Base-by-base conservation (phyloP, 2,797 vertebrate genomes). In the Rhinichthys osculus region DNA sequence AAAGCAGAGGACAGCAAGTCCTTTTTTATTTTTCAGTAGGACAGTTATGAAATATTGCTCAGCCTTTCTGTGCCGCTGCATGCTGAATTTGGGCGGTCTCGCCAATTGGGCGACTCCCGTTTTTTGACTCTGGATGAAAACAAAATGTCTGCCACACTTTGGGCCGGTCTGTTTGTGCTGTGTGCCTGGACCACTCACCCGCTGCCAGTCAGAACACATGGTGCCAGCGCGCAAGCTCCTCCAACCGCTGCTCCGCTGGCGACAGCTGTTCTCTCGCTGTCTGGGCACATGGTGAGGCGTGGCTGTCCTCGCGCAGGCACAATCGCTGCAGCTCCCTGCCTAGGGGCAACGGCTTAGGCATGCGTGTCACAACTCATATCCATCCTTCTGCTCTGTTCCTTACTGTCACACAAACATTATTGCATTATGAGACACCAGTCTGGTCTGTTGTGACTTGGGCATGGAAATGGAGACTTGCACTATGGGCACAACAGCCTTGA, bases 261-360 rank as follows among this genome's bases (percentile, higher is more conserved):
- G 86, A 92, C 87, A 89, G 86, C 87, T 90, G 87, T 90, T 89
- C 89, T 85, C 87, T 87, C 5, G 54, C 82, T 85, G 82, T 82
- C 72, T 81, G 81, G 72, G 86, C 86, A 78, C 81, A 87, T 77
- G 82, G 83, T 7, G 64, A 84, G 83, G 82, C 82, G 62, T 76
- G 81, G 86, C 79, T 78, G 74, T 27, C 57, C 72, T 80, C 21
- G 30, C 42, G 80, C 76, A 84, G 64, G 73, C 81, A 86, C 82
- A 81, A 66, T 83, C 7, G 42, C 83, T 87, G 50, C 81, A 78
- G 80, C 74, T 44, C 54, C 7, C 16, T 67, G 87, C 74, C 85
- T 71, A 8, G n/a, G 35, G 85, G 90, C 81, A 38, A 69, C 6
- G 17, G 67, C 81, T 82, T 82, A 81, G 84, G 85, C 84, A 86